Conservation (phyloP, 2,113 vertebrate species). For the Cephalopholis sonnerati region DNA sequence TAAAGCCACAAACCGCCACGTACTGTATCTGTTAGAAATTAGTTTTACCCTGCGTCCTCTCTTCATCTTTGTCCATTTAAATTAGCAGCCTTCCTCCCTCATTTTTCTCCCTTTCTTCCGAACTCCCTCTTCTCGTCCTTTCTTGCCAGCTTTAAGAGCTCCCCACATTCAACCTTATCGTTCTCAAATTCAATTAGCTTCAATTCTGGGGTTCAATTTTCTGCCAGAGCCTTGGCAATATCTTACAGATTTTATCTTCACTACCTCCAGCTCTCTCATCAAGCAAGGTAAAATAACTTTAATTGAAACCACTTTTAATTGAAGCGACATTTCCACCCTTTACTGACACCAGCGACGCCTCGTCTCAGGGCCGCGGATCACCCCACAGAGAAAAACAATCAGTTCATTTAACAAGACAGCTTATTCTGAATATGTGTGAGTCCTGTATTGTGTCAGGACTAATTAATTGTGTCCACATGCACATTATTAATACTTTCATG, state of each 20-base stretch:
- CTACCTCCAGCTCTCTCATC: conserved; percentile 77
- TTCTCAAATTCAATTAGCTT: conserved; percentile 84
- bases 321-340: conserved; percentile 73
- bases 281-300: conserved; percentile 82
- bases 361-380: conserved; percentile 18
- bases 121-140: conserved; percentile 32
- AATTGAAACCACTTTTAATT: conserved; percentile 85
- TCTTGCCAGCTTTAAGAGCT: conserved; percentile 61
- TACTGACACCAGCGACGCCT: conserved; percentile 36
- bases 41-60: conserved; percentile 23
- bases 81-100: conserved; percentile 29
- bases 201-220: conserved; percentile 80
- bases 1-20: conserved; percentile 8
- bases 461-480: conserved; percentile 29
- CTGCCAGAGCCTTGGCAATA: conserved; percentile 73
- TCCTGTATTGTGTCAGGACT: conserved; percentile 24
- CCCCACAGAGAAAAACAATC: conserved; percentile 52
- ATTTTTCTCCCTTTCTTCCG: conserved; percentile 22
- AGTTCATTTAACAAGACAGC: conserved; percentile 47
- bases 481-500: conserved; percentile 7
- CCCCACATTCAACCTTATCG: conserved; percentile 77
- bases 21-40: conserved; percentile 34
- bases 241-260: conserved; percentile 78
- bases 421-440: background rate
- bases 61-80: conserved; percentile 62